Evolutionary conservation across 2,888 invertebrate species (phyloP).

Genomic region (Chirona hameri): DNA sequence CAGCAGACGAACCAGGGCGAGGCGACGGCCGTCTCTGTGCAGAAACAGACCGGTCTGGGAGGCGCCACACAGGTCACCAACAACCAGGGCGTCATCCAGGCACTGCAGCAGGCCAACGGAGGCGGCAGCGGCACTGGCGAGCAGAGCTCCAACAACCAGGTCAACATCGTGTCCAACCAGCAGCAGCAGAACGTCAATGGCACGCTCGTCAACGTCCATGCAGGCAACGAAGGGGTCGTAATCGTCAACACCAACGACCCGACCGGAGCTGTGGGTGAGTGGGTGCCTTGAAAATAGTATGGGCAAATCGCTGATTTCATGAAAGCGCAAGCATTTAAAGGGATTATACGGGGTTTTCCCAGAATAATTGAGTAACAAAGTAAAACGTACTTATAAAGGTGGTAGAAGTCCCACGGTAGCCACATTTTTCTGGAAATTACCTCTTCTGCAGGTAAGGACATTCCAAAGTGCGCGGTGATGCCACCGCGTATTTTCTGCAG

Average conservation of each 20-base stretch:
- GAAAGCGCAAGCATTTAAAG: too few relatives aligned
- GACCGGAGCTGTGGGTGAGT: background rate
- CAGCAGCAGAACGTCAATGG: constrained; percentile 3
- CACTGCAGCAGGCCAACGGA: background rate
- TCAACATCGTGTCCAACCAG: background rate
- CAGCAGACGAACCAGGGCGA: background rate
- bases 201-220: background rate
- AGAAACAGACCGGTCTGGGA: background rate
- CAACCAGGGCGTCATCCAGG: background rate
- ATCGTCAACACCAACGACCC: constrained; percentile 22
- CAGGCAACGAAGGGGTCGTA: background rate
- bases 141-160: constrained; percentile 6
- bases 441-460: too few relatives aligned
- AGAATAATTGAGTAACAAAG: too few relatives aligned
- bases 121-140: background rate
- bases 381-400: too few relatives aligned
- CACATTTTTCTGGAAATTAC: too few relatives aligned
- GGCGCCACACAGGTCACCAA: constrained; percentile 4
- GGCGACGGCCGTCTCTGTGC: background rate
- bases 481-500: too few relatives aligned
- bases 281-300: too few relatives aligned
- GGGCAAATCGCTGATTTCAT: too few relatives aligned
- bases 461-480: too few relatives aligned
- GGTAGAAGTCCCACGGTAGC: too few relatives aligned
- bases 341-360: too few relatives aligned